Evolutionary conservation across 30 jellyfish, hydroid and myxozoan species (phyloP).

Genomic region (Clytia hemisphaerica): DNA sequence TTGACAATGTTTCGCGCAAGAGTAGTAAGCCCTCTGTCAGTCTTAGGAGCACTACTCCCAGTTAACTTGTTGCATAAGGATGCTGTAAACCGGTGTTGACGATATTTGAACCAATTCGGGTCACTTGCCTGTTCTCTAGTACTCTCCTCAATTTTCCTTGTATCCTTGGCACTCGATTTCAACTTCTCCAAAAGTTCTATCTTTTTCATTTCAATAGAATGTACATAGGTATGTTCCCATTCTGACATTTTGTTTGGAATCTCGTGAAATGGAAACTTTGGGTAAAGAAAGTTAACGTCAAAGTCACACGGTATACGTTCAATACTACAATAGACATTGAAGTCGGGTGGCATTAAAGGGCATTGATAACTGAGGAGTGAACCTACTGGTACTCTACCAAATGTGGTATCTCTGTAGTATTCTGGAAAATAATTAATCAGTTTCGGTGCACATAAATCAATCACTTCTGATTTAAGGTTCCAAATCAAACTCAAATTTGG

Average conservation of each 20-base stretch:
- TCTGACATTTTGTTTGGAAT: not conserved
- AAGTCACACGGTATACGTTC: too few species aligned
- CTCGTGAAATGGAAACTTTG: not conserved
- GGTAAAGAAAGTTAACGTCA: too few species aligned
- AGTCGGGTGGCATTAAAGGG: too few species aligned
- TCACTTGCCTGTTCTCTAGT: conserved; percentile 12
- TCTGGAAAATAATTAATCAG: not conserved
- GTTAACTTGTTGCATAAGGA: conserved; percentile 1
- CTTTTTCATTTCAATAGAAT: not conserved
- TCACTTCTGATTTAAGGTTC: too few species aligned
- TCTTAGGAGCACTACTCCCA: not conserved
- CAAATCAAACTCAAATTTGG: too few species aligned
- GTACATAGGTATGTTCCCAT: not conserved
- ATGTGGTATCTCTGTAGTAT: too few species aligned
- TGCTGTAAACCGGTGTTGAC: not conserved
- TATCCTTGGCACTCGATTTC: not conserved
- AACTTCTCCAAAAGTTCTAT: not conserved
- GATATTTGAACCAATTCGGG: conserved; percentile 9
- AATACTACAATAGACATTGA: too few species aligned
- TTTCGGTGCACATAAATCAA: not conserved
- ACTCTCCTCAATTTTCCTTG: not conserved
- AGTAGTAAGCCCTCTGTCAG: conserved; percentile 7
- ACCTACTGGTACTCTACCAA: too few species aligned
- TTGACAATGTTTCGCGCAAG: not conserved
- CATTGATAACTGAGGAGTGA: too few species aligned